phyloP scores from a whole-genome alignment of 2,888 invertebrate species.

The Brachyptera risi region DNA sequence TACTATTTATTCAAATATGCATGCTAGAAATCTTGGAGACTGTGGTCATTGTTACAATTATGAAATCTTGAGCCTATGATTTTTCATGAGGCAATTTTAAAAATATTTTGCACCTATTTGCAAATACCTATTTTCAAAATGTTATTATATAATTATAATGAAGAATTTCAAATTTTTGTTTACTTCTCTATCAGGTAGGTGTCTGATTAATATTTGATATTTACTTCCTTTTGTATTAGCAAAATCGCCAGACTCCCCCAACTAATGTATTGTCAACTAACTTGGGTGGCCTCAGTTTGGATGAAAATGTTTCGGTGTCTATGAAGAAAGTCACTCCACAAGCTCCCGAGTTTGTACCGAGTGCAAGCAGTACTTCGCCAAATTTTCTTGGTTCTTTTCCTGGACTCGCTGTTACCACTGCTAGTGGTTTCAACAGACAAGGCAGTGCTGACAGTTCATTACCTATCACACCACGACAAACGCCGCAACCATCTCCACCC shows the following conservation, averaged over 20 bases:
- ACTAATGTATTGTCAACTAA: no score
- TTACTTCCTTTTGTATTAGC: constrained; percentile 14
- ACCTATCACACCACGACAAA: constrained; percentile 46
- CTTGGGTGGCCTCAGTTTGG: constrained; percentile 30
- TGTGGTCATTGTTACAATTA: background rate
- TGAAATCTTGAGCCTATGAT: background rate
- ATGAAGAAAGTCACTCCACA: constrained; percentile 46
- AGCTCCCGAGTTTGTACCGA: constrained; percentile 53
- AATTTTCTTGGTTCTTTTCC: constrained; percentile 45
- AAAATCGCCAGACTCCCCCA: constrained; percentile 31
- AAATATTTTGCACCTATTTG: no score
- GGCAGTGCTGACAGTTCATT: constrained; percentile 42
- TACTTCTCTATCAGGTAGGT: no score
- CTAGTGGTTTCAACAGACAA: constrained; percentile 36
- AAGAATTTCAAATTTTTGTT: no score
- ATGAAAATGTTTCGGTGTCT: constrained; percentile 39
- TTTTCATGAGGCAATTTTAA: no score
- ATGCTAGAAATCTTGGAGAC: no score
- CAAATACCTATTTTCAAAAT: no score
- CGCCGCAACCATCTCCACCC: constrained; percentile 48
- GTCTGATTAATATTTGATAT: background rate
- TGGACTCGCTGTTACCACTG: constrained; percentile 38
- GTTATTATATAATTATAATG: no score
- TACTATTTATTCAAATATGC: no score
- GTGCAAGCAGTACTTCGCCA: constrained; percentile 41